A percentile compares a stretch with the other conserved stretches of the same genome.
Evolutionary conservation across 1,140 invertebrate species (phyloP).

Genomic region (Diabrotica undecimpunctata): DNA sequence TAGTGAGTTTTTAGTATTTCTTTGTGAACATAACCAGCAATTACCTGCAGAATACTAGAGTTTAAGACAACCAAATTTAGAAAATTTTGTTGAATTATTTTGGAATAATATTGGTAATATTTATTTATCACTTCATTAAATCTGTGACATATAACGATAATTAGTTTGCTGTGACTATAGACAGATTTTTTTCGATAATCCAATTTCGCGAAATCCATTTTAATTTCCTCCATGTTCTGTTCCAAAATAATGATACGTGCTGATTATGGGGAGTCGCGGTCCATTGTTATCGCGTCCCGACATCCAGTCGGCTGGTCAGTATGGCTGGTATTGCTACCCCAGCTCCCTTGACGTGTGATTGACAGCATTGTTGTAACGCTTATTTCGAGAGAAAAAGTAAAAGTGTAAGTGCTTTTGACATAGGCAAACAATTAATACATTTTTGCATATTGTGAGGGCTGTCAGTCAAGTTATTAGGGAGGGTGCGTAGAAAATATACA

Average conservation of each 20-base stretch:
- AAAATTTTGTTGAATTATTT: too few species aligned
- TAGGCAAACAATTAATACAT: slow-evolving; percentile 25
- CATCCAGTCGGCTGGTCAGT: slow-evolving; percentile 7
- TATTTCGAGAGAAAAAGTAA: slow-evolving; percentile 12
- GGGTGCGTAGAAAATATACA: not conserved
- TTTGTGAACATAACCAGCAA: too few species aligned
- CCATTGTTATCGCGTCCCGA: slow-evolving; percentile 2
- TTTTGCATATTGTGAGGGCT: slow-evolving; percentile 22
- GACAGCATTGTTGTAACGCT: slow-evolving; percentile 19
- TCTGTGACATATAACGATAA: not conserved
- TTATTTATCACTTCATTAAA: not conserved
- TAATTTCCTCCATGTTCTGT: not conserved
- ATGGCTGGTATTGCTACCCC: not conserved
- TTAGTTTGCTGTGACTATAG: not conserved
- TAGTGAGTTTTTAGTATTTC: too few species aligned
- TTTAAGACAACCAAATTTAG: too few species aligned
- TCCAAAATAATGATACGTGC: slow-evolving; percentile 6
- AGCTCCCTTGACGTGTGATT: slow-evolving; percentile 17
- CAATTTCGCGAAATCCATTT: too few species aligned
- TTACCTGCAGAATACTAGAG: too few species aligned
- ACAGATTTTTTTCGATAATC: not conserved
- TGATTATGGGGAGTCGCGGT: slow-evolving; percentile 3
- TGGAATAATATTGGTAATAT: too few species aligned
- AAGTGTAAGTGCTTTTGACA: slow-evolving; percentile 22
- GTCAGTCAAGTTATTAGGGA: slow-evolving; percentile 13